Percentiles rank a stretch among this genome's conserved stretches.
These are phyloP conservation scores for Sarotherodon lohbergeri DNA, from an alignment of 2,113 vertebrate species.

Conservation along the genomic window DNA sequence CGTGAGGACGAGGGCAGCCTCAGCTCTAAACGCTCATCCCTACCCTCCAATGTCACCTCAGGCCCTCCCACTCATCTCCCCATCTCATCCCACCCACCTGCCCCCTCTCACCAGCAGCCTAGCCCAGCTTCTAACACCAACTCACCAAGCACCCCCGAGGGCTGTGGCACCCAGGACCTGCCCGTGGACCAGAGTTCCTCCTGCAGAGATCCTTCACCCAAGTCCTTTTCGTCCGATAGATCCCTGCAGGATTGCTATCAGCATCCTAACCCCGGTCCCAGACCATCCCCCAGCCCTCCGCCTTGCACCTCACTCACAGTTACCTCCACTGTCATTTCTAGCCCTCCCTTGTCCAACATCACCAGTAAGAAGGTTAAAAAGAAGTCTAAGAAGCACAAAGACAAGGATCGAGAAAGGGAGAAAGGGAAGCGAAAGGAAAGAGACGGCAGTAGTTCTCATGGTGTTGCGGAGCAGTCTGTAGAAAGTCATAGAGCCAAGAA, in stretches of 20 bases:
- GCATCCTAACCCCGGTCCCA: conserved; percentile 34
- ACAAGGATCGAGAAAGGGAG: conserved; percentile 72
- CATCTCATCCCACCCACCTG: conserved; percentile 66
- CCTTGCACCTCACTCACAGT: conserved; percentile 67
- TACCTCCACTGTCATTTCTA: conserved; percentile 54
- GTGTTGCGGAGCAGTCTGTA: conserved; percentile 7
- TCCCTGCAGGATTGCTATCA: conserved; percentile 57
- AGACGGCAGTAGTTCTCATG: conserved; percentile 9
- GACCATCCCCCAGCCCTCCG: conserved; percentile 43
- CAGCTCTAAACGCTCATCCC: conserved; percentile 46
- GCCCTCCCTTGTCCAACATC: conserved; percentile 39
- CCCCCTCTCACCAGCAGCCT: conserved; percentile 64
- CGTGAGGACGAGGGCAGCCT: conserved; percentile 66
- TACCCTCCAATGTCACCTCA: conserved; percentile 29
- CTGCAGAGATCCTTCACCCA: conserved; percentile 74
- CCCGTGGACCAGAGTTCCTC: conserved; percentile 75
- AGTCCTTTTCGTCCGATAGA: conserved; percentile 36
- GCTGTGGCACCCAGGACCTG: conserved; percentile 81
- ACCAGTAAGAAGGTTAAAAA: conserved; percentile 79
- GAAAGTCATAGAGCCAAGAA: conserved; percentile 56
- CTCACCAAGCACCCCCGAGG: conserved; percentile 84
- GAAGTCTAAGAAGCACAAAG: conserved; percentile 81
- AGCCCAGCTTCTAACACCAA: conserved; percentile 78
- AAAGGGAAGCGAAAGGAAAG: conserved; percentile 52
- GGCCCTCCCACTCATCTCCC: conserved; percentile 64